Evolutionary conservation across 1,140 invertebrate genomes (phyloP).

Genomic region (Cherax destructor): DNA sequence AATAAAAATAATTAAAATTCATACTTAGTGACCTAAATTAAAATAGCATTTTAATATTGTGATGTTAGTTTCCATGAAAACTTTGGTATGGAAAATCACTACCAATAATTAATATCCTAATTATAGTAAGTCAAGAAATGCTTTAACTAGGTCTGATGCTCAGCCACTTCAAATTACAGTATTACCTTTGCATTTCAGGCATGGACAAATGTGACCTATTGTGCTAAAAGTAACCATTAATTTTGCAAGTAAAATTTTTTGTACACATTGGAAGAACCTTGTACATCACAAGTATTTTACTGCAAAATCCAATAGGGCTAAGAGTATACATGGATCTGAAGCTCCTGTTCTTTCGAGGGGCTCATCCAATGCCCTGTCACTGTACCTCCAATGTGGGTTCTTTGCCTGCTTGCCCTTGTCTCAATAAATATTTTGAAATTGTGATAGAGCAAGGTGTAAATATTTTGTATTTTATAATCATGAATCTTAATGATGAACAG

Average conservation of each 20-base stretch:
- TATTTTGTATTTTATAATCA: slow-evolving; percentile 39
- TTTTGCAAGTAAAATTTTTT: background rate
- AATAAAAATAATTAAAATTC: no score
- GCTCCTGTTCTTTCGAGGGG: background rate
- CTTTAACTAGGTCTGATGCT: background rate
- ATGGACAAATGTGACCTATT: background rate
- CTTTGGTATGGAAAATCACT: no score
- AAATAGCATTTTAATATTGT: no score
- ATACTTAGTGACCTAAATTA: no score
- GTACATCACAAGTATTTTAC: background rate
- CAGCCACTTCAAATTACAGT: background rate
- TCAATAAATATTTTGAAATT: slow-evolving; percentile 29
- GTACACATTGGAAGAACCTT: background rate
- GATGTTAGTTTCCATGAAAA: no score
- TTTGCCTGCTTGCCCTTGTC: background rate
- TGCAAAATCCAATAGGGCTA: background rate
- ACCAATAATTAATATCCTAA: no score
- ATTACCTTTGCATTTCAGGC: background rate
- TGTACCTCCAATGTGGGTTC: no score
- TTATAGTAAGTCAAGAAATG: background rate
- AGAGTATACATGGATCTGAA: background rate
- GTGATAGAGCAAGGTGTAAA: slow-evolving; percentile 26
- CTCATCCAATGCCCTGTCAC: background rate
- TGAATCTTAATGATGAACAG: background rate
- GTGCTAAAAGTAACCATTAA: background rate